Evolutionary conservation across 1,140 invertebrate species (phyloP), one percentile per base, ranked within the genome.

Genomic region (Drosophila micromelanica): DNA sequence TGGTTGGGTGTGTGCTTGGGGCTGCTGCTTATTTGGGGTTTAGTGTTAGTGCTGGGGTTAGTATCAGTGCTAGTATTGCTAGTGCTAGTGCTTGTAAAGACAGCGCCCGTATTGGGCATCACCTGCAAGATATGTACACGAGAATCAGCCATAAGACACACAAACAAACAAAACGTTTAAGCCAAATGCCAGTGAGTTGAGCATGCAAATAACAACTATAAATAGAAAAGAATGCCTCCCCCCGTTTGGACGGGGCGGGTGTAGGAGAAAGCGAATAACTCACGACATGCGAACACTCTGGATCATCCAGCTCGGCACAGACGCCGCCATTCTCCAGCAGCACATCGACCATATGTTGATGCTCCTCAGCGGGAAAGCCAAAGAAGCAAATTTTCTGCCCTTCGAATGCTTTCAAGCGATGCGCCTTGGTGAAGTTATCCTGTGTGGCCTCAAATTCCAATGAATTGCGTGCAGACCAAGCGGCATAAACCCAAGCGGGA

Each of bases 261-360:
- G 32, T 3, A 35, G 7, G 1, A 35, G 32, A 7, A 35, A 35
- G 2, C 8, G 32, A 3, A 51, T 55, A 55, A 91, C 90, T 96
- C 94, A 99, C 97, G 80, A 99, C 95, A 93, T 99, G 98, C 6
- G 97, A 97, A 89, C 96, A 97, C 76, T 95, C 94, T 35, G 95
- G 94, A 94, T 98, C 97, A 70, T 96, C 95, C 45, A 96, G 92
- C 62, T 95, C 93, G 46, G 95, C 95, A 48, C 95, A 93, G 74
- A 94, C 94, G 51, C 97, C 98, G 64, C 97, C 97, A 92, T 98
- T 98, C 84, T 96, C 94, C 69, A 95, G 93, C 37, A 98, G 94
- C 42, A 98, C 94, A 90, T 98, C 97, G 45, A 95, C 95, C 98
- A 99, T 98, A 90, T 98, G 97, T 81, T 95, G 94, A 86, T 96